These are phyloP conservation scores for Thumatha senex DNA, from an alignment of 2,888 invertebrate species.

Conservation along the genomic window DNA sequence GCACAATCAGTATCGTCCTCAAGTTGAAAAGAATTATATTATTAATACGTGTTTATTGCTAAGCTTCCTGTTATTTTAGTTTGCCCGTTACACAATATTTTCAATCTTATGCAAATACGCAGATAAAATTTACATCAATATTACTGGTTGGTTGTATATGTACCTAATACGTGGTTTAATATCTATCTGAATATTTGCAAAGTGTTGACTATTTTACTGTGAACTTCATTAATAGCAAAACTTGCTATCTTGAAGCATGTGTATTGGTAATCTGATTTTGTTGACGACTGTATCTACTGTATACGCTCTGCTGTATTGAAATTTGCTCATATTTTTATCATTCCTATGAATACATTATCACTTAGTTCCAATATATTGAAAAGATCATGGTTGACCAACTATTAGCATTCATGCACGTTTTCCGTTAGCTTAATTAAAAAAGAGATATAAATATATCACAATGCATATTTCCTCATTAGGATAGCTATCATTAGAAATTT, in stretches of 20 bases:
- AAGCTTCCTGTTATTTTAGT: conserved; percentile 43
- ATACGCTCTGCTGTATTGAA: conserved; percentile 22
- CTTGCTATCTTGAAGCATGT: conserved; percentile 31
- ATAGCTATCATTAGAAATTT: conserved; percentile 46
- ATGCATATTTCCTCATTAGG: conserved; percentile 62
- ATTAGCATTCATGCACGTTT: background rate
- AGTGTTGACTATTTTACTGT: conserved; percentile 15
- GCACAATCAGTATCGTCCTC: conserved; percentile 44
- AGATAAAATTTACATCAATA: conserved; percentile 19
- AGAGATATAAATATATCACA: conserved; percentile 3
- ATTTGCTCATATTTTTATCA: conserved; percentile 29
- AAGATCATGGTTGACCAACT: background rate
- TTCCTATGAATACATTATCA: conserved; percentile 5
- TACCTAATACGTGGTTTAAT: background rate
- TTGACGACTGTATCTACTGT: conserved; percentile 20
- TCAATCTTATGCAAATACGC: conserved; percentile 32
- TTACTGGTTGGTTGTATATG: conserved; percentile 2
- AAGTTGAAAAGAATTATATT: conserved; percentile 67
- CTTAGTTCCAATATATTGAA: conserved; percentile 2
- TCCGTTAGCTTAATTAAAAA: conserved; percentile 24
- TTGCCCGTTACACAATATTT: conserved; percentile 22
- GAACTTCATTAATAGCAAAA: conserved; percentile 13
- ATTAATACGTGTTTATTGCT: conserved; percentile 42
- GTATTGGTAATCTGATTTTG: conserved; percentile 17
- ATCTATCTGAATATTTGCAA: conserved; percentile 38